Evolutionary conservation across 1,140 invertebrate species (phyloP), one percentile per base, ranked within the genome.

Genomic region (Atta cephalotes): DNA sequence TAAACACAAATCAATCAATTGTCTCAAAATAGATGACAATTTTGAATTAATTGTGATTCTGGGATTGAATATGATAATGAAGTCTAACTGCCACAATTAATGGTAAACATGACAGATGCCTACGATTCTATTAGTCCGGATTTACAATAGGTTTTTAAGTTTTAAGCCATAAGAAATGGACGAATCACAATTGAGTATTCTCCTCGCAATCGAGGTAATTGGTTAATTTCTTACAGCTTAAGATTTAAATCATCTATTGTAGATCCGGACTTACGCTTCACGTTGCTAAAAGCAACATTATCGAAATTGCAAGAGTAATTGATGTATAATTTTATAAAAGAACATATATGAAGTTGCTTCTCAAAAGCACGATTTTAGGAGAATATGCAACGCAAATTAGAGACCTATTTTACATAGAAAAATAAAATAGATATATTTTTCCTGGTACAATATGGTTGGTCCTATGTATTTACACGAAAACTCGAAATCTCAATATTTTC

Each of bases 401-500:
- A 88, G 51, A 63, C 72, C 65, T 91, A 90, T 91, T 91, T 90
- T 91, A 88, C 87, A 65, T 82, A 88, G 78, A 53, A 45, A 18
- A 86, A 3, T 31, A 0, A 90, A 82, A 90, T 86, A 79, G 68
- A 90, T 88, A 90, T 81, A 90, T 88, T 78, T 89, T 89, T 89
- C 78, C 68, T 85, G 70, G 18, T 88, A 88, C 3, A 82, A 39
- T 31, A 18, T 63, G 16, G 62, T 56, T 49, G 78, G 2, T 7
- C 12, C 28, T 39, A 49, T 68, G 51, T 68, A 58, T 80, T 16
- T 60, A 79, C 31, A 51, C 49, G 49, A 21, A 62, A 51, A 77
- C 10, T 1, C 10, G 66, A 28, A 87, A 72, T 80, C 45, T 49
- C 21, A 68, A 87, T 90, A 90, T 90, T 87, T 89, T 79, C 49